Evolutionary conservation across 1,140 invertebrate genomes (phyloP), one percentile per base, ranked within the genome.

Genomic region (Trialeurodes vaporariorum): DNA sequence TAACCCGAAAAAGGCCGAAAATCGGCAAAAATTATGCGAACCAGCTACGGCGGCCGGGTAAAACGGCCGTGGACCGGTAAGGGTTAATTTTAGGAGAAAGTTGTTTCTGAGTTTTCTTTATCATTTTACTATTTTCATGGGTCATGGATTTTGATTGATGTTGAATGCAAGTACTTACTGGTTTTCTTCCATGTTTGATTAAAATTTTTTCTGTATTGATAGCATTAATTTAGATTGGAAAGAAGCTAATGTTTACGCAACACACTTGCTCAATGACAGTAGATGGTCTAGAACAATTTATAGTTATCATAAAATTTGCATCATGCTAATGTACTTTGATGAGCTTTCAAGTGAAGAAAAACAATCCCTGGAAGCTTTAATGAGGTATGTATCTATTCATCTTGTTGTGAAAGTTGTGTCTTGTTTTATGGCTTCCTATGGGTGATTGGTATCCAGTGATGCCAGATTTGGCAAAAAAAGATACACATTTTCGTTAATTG

Each of bases 271-370:
- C 2, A 81, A 86, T 66, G 84, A 93, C 70, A 96, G 92, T 73
- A 86, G 88, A 60, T 98, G 94, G 95, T 97, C 94, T 0, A 84
- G 86, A 25, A 92, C 92, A 0, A 91, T 93, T 40, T 98, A 96
- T 77, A 86, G 87, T 61, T 98, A 96, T 77, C 89, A 94, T 71
- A 89, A 91, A 76, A 92, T 91, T 17, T 86, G 87, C 1, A 86
- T 93, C 72, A 82, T 94, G 73, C 81, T 88, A 63, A 91, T 93
- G 86, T 59, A 63, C 27, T 81, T 82, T 24, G 81, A 81, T 59
- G 77, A 85, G 23, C 73, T 84, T 5, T 82, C 82, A 13, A 77
- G 79, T 22, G 75, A 78, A 2, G 82, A 86, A 65, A 69, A 69
- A 61, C 68, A 78, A 11, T 78, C 78, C 26, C 80, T 87, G 25